Evolutionary conservation across 2,888 invertebrate genomes (phyloP).

Genomic region (Zygogramma bicolorata): DNA sequence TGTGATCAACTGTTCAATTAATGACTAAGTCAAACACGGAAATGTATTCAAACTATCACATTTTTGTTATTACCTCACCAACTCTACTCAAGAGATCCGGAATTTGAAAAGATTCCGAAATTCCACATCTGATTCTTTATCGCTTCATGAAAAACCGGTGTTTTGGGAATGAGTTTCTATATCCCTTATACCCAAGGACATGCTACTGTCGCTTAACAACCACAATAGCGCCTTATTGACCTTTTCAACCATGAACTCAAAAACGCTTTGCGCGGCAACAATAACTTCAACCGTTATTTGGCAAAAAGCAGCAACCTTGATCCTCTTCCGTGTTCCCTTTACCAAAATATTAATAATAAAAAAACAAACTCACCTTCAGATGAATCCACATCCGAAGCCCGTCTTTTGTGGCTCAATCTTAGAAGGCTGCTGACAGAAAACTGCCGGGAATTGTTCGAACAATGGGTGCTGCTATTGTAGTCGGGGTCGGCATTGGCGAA

Average conservation of each 20-base stretch:
- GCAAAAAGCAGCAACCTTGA: slow-evolving; percentile 16
- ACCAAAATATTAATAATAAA: slow-evolving; percentile 34
- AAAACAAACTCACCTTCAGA: slow-evolving; percentile 58
- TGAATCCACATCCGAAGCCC: slow-evolving; percentile 56
- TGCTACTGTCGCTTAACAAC: background rate
- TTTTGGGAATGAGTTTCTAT: too few species aligned
- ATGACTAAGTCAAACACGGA: too few species aligned
- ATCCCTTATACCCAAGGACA: background rate
- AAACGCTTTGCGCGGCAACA: background rate
- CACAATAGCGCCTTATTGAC: background rate
- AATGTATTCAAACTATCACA: too few species aligned
- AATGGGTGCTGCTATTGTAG: slow-evolving; percentile 51
- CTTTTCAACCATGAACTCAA: background rate
- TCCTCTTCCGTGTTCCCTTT: slow-evolving; percentile 30
- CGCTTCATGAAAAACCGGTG: too few species aligned
- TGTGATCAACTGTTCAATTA: too few species aligned
- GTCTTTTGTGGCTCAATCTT: slow-evolving; percentile 60
- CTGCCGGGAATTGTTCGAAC: slow-evolving; percentile 60
- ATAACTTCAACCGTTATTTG: background rate
- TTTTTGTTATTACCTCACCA: too few species aligned
- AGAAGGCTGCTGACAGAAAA: slow-evolving; percentile 65
- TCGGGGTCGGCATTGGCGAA: slow-evolving; percentile 47
- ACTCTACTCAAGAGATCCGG: too few species aligned
- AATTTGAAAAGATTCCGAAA: too few species aligned
- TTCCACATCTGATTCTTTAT: too few species aligned